A percentile compares a stretch with the other conserved stretches of the same genome.
phyloP scores from a whole-genome alignment of 2,113 vertebrate species.

The Poecilia latipinna region DNA sequence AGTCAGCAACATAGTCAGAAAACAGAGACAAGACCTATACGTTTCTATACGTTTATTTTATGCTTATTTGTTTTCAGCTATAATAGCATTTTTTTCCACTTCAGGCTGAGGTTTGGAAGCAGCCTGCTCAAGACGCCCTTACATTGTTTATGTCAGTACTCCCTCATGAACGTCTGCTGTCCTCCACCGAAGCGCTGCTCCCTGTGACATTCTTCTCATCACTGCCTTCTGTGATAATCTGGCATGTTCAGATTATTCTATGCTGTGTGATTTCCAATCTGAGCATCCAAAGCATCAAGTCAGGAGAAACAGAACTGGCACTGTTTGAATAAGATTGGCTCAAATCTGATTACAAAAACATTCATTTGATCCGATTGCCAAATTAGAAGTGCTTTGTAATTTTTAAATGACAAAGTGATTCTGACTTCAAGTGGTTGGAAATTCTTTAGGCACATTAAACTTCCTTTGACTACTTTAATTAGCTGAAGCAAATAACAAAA shows the following conservation, averaged over 20 bases:
- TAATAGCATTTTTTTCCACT: not conserved
- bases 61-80: not conserved
- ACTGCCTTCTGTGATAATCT: not conserved
- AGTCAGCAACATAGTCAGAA: not conserved
- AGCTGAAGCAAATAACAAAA: conserved; percentile 5
- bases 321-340: no score
- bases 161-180: not conserved
- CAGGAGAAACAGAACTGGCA: not conserved
- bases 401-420: not conserved
- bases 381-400: not conserved
- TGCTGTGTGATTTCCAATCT: not conserved
- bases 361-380: not conserved
- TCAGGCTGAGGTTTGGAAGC: not conserved
- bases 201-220: not conserved
- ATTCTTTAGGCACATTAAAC: not conserved
- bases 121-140: not conserved
- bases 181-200: not conserved
- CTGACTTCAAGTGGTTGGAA: not conserved
- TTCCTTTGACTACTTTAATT: conserved; percentile 4
- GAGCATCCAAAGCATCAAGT: not conserved
- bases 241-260: not conserved
- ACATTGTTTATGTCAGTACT: not conserved
- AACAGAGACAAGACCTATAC: not conserved
- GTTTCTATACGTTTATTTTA: not conserved
- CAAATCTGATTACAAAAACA: no score